These are phyloP conservation scores for Caloenas nicobarica DNA, from an alignment of 2,113 vertebrate species.

Conservation along the genomic window DNA sequence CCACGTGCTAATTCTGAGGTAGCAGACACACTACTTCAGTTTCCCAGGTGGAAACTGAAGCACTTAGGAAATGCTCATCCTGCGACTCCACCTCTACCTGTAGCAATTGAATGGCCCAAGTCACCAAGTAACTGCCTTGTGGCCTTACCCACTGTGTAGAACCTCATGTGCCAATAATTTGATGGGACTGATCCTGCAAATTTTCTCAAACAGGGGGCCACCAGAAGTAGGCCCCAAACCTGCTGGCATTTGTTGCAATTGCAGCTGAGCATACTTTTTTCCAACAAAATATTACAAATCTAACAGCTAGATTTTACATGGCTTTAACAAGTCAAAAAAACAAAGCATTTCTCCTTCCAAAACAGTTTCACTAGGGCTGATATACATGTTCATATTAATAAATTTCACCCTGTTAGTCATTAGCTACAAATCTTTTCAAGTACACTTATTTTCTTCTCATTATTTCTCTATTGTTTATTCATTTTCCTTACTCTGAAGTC, in stretches of 20 bases:
- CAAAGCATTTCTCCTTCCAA: not conserved
- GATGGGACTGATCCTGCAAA: not conserved
- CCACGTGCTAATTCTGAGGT: not conserved
- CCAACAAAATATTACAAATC: not conserved
- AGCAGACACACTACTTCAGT: not conserved
- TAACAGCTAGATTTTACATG: not conserved
- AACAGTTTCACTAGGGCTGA: not conserved
- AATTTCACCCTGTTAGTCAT: slow-evolving; percentile 14
- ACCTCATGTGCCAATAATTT: not conserved
- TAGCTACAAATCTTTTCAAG: slow-evolving; percentile 34
- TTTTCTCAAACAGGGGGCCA: not conserved
- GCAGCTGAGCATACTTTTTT: not conserved
- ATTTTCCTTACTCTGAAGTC: not conserved
- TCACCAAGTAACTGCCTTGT: not conserved
- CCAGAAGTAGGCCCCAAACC: not conserved
- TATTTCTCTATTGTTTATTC: slow-evolving; percentile 28
- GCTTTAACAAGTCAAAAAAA: not conserved
- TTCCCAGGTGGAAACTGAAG: not conserved
- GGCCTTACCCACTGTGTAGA: not conserved
- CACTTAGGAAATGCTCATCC: not conserved
- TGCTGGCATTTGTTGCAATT: not conserved
- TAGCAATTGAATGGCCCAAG: not conserved
- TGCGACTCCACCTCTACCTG: not conserved
- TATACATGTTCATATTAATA: not conserved
- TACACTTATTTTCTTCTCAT: slow-evolving; percentile 13